A percentile compares a stretch with the other conserved stretches of the same genome.
Evolutionary conservation across 1,140 invertebrate species (phyloP).

Genomic region (Caenorhabditis briggsae): DNA sequence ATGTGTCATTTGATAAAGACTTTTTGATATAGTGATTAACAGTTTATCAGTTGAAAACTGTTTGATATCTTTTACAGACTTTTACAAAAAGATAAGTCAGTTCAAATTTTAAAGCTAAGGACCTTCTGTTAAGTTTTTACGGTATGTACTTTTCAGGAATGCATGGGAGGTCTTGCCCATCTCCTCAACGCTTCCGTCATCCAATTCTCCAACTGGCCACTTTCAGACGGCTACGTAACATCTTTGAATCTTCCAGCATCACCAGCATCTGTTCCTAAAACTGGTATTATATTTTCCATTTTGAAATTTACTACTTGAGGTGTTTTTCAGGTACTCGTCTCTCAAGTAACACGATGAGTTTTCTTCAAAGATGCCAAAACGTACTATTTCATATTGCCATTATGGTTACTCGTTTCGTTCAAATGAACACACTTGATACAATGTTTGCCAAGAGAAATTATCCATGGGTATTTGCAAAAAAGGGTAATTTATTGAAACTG

Average conservation of each 20-base stretch:
- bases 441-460: constrained; percentile 68
- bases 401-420: constrained; percentile 66
- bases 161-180: constrained; percentile 68
- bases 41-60: too few relatives aligned
- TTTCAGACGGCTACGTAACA: constrained; percentile 73
- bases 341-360: constrained; percentile 66
- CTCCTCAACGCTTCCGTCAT: constrained; percentile 72
- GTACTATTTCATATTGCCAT: constrained; percentile 70
- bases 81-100: too few relatives aligned
- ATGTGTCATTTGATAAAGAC: too few relatives aligned
- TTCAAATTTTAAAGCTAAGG: too few relatives aligned
- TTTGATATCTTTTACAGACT: too few relatives aligned
- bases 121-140: too few relatives aligned
- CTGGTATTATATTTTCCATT: constrained; percentile 58
- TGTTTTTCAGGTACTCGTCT: constrained; percentile 64
- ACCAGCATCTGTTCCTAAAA: constrained; percentile 69
- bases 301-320: neutral
- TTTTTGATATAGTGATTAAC: too few relatives aligned
- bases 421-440: constrained; percentile 65
- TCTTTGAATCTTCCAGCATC: constrained; percentile 72
- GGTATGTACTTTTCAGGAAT: constrained; percentile 71
- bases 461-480: constrained; percentile 56
- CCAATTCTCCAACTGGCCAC: constrained; percentile 76
- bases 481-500: neutral
- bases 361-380: constrained; percentile 69